These are phyloP conservation scores for Drosophila ohnishii DNA, from an alignment of 1,140 invertebrate species.

Conservation along the genomic window DNA sequence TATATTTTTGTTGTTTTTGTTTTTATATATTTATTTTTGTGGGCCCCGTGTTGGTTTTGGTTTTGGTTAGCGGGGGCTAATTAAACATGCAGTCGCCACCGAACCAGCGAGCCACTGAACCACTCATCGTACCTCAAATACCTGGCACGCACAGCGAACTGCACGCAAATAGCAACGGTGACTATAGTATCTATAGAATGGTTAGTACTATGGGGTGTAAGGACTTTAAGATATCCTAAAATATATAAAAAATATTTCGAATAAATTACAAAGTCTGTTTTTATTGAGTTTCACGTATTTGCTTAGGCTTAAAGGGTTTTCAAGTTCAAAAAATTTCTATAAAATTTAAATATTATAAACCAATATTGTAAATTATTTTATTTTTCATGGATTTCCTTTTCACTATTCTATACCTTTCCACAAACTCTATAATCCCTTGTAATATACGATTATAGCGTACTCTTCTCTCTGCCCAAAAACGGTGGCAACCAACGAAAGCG, in stretches of 20 bases:
- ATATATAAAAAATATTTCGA: background rate
- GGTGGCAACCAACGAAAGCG: slow-evolving; percentile 66
- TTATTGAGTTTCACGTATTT: background rate
- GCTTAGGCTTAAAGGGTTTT: fast-evolving
- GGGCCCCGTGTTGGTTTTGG: slow-evolving; percentile 6
- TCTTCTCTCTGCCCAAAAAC: slow-evolving; percentile 20
- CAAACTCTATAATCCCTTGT: background rate
- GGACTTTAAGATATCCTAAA: background rate
- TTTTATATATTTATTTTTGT: slow-evolving; percentile 19
- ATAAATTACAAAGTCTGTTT: too few relatives aligned
- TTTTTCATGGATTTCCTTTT: too few relatives aligned
- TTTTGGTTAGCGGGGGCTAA: slow-evolving; percentile 64
- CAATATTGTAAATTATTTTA: too few relatives aligned
- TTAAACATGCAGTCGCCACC: slow-evolving; percentile 64
- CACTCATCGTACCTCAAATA: slow-evolving; percentile 17
- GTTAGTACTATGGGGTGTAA: too few relatives aligned
- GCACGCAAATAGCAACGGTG: slow-evolving; percentile 38
- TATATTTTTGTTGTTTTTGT: slow-evolving; percentile 42
- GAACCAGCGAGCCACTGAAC: slow-evolving; percentile 5
- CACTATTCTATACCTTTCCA: background rate
- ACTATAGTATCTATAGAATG: slow-evolving; percentile 3
- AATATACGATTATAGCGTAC: background rate
- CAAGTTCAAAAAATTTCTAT: fast-evolving
- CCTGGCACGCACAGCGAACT: slow-evolving; percentile 38
- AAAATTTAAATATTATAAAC: background rate